Base-by-base conservation (phyloP, 2,113 vertebrate species). In the Nerophis ophidion region DNA sequence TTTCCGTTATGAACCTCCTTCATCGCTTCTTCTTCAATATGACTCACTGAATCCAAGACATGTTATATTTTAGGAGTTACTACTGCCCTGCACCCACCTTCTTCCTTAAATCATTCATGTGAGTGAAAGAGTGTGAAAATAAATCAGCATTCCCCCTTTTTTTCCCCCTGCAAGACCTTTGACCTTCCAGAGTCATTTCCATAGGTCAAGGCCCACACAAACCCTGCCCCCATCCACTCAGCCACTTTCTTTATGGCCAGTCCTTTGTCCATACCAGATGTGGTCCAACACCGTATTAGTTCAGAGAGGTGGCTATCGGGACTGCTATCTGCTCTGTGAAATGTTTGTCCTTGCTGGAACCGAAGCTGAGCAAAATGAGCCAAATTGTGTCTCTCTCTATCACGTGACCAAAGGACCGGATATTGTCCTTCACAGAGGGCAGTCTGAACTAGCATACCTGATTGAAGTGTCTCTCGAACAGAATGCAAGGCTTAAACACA, bases 251-350 rank as follows among this genome's bases (percentile, higher is more conserved):
- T 82, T 71, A 81, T 67, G 75, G 60, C 52, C 54, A 0, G 57
- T 38, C 68, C 74, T 85, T 86, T 89, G 84, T 89, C 57, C 63
- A 62, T 7, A 67, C 74, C 86, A 88, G 86, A 87, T 87, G 84
- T 88, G 80, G 26, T 53, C 36, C 62, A 15, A 42, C 15, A 8
- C n/a, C 50, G 6, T 34, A 12, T 69, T 57, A 48, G 16, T 54
- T 44, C 48, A 40, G 68, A 56, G 17, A 14, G 6, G 19, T 14
- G 33, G 47, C 8, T 5, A 45, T 48, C 48, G 48, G 35, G 49
- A 15, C 49, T 48, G 55, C 57, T 59, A 63, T 72, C 58, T 66
- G 61, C 44, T 14, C 3, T 34, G 46, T 68, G 46, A 51, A 76
- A 16, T 66, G 53, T 71, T 75, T 63, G 54, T 57, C 59, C 66